Evolutionary conservation across 2,888 invertebrate genomes (phyloP).

Genomic region (Globia sparganii): DNA sequence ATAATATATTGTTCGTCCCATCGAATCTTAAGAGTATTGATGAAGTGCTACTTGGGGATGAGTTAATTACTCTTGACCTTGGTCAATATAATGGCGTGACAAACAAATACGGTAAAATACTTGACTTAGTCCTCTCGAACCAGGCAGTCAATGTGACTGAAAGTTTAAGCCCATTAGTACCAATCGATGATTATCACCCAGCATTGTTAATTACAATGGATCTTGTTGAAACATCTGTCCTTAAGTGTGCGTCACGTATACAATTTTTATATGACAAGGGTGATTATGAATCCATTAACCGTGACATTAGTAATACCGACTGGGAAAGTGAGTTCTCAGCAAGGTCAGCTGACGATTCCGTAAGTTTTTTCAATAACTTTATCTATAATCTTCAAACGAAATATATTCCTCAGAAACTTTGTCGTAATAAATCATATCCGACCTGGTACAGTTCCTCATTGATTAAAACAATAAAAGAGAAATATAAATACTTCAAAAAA

Average conservation of each 20-base stretch:
- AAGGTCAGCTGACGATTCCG: neutral
- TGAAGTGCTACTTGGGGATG: neutral
- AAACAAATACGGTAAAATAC: no score
- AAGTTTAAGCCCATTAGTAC: neutral
- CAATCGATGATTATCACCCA: conserved; percentile 12
- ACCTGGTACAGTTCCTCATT: conserved; percentile 30
- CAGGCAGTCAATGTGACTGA: neutral
- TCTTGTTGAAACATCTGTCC: neutral
- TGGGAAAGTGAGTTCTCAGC: neutral
- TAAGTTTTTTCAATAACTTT: neutral
- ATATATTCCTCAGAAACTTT: conserved; percentile 17
- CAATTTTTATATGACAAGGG: neutral
- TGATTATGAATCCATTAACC: conserved; percentile 4
- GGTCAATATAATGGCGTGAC: conserved; percentile 31
- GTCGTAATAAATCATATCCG: conserved; percentile 15
- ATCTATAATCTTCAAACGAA: neutral
- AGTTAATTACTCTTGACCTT: conserved; percentile 7
- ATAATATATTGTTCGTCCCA: neutral
- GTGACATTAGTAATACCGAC: neutral
- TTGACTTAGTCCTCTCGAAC: conserved; percentile 30
- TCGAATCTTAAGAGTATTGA: neutral
- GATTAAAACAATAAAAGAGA: neutral
- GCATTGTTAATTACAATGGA: conserved; percentile 9
- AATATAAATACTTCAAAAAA: no score
- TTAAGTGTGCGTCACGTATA: neutral